These are phyloP conservation scores for Apocheima hispidaria DNA, from an alignment of 2,888 invertebrate species.

Conservation along the genomic window DNA sequence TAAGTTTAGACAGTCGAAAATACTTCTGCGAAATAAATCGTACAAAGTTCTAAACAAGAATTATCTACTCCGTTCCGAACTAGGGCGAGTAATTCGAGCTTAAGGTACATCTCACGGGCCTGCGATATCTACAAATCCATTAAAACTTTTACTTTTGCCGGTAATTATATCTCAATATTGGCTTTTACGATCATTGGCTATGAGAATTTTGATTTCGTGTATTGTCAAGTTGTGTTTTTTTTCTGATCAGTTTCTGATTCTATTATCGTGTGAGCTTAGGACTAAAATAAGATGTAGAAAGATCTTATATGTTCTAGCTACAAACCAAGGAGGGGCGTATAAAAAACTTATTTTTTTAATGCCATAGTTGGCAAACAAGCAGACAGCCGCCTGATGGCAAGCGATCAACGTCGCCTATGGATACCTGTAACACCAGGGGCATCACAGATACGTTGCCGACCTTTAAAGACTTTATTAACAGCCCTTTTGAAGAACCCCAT, in stretches of 20 bases:
- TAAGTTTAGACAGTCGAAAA: slow-evolving; percentile 16
- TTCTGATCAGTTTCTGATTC: too few relatives aligned
- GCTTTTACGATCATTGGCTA: slow-evolving; percentile 50
- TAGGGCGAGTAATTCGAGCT: slow-evolving; percentile 24
- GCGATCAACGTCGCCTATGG: too few relatives aligned
- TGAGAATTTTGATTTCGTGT: slow-evolving; percentile 53
- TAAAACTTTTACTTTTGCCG: slow-evolving; percentile 68
- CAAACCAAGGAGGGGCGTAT: too few relatives aligned
- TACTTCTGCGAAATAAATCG: slow-evolving; percentile 21
- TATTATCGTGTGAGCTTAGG: not conserved
- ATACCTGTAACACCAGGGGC: too few relatives aligned
- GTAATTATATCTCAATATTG: slow-evolving; percentile 77
- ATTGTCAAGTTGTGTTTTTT: slow-evolving; percentile 37
- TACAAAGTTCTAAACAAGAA: slow-evolving; percentile 23
- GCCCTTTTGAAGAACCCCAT: too few relatives aligned
- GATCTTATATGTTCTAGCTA: too few relatives aligned
- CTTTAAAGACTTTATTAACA: too few relatives aligned
- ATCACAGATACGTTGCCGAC: too few relatives aligned
- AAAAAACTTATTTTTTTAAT: too few relatives aligned
- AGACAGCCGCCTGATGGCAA: too few relatives aligned
- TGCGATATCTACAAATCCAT: slow-evolving; percentile 70
- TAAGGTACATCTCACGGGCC: slow-evolving; percentile 15
- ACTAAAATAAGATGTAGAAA: too few relatives aligned
- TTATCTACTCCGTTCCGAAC: slow-evolving; percentile 19
- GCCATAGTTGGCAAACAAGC: too few relatives aligned